Evolutionary conservation across 2,113 vertebrate genomes (phyloP), one percentile per base, ranked within the genome.

Genomic region (Axis porcinus): DNA sequence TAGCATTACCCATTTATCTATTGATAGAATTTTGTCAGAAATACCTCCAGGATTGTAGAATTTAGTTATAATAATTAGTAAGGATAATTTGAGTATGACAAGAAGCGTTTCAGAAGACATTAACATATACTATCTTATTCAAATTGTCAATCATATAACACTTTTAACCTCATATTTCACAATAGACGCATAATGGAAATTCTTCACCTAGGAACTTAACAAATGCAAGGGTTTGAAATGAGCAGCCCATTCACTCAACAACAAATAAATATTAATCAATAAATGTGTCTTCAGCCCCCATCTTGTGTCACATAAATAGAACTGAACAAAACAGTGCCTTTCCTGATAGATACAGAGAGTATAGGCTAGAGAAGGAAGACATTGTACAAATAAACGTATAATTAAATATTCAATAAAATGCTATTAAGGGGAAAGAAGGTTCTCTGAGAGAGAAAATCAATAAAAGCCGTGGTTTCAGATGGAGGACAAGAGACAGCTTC

Each of bases 361-460:
- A 27, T 14, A 91, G 36, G 13, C 30, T 47, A 52, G 33, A 70
- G 60, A 78, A 27, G 27, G 36, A 85, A 91, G 36, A 74, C 21
- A 21, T 54, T 15, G 17, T 78, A 43, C 30, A 94, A 89, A 36
- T 21, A 78, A 94, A 79, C 62, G 70, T 54, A 36, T 82, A 86
- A 97, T 85, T 97, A 95, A 97, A 87, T 95, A 96, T 52, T 84
- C 70, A 93, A 96, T 84, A 89, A 88, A 79, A 86, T 36, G 19
- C 47, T 89, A 52, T 54, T 62, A 97, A 74, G 64, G 79, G 62
- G 64, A 25, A 93, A 78, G 70, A 93, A 14, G 28, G 4, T 43
- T 88, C 60, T 94, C 5, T 19, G 23, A 90, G 58, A 82, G n/a
- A 74, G 12, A 88, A 91, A 84, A 86, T 70, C 89, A 86, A 74